These are phyloP conservation scores for Venturia canescens DNA, from an alignment of 1,140 invertebrate species.

Conservation along the genomic window DNA sequence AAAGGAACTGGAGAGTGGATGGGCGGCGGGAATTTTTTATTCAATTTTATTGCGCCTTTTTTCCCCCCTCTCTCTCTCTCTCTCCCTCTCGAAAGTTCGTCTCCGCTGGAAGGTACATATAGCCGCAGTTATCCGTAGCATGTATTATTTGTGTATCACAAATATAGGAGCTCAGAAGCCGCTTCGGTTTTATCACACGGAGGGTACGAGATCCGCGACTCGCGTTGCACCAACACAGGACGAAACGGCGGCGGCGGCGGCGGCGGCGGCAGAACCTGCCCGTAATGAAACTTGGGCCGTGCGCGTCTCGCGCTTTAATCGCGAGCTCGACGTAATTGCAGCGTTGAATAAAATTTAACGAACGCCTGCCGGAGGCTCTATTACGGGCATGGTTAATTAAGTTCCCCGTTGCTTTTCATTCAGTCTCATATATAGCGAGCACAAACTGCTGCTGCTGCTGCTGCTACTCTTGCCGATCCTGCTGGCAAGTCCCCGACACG, in stretches of 20 bases:
- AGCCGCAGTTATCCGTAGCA: neutral
- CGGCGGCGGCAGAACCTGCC: constrained; percentile 40
- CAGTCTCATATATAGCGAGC: neutral
- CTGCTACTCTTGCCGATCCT: neutral
- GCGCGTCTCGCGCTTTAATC: constrained; percentile 40
- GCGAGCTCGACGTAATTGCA: constrained; percentile 38
- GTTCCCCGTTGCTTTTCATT: constrained; percentile 41
- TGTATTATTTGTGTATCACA: neutral
- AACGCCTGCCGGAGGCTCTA: constrained; percentile 8
- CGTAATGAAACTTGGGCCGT: constrained; percentile 30
- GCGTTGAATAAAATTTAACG: constrained; percentile 44
- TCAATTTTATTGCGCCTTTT: too few relatives aligned
- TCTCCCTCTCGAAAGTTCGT: too few relatives aligned
- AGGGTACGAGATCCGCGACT: constrained; percentile 1
- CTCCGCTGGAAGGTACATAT: neutral
- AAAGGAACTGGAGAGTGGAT: too few relatives aligned
- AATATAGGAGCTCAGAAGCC: neutral
- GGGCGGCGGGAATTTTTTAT: too few relatives aligned
- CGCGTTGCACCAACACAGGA: neutral
- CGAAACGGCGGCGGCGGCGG: too few relatives aligned
- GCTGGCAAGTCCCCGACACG: neutral
- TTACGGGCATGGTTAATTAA: constrained; percentile 40
- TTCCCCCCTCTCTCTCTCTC: too few relatives aligned
- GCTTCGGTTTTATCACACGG: neutral
- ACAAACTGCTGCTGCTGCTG: too few relatives aligned